phyloP scores from a whole-genome alignment of 2,888 invertebrate species.

The Aleiodes testaceus region DNA sequence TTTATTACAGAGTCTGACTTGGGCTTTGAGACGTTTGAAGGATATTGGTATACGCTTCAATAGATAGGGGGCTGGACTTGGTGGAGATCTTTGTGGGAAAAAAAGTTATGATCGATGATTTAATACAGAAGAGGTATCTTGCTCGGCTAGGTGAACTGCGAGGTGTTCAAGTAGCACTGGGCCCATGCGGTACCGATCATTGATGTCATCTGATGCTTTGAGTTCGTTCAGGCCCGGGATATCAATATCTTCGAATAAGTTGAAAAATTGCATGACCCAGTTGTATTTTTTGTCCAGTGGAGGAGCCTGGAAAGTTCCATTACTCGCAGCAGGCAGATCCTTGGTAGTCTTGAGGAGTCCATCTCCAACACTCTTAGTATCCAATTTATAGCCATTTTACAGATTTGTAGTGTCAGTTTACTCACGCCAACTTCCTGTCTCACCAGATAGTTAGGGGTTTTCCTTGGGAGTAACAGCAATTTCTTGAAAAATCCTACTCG shows the following conservation, averaged over 20 bases:
- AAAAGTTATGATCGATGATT: background rate
- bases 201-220: background rate
- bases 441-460: background rate
- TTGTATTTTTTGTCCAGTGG: background rate
- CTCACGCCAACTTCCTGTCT: background rate
- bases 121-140: background rate
- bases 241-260: background rate
- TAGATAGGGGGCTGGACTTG: background rate
- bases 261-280: background rate
- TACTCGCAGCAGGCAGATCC: background rate
- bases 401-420: constrained; percentile 6
- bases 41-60: background rate
- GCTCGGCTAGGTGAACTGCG: background rate
- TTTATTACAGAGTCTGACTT: background rate
- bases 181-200: background rate
- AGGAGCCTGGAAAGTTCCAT: background rate
- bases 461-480: background rate
- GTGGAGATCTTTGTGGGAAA: background rate
- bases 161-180: background rate
- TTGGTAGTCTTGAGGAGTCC: background rate
- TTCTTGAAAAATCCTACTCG: background rate
- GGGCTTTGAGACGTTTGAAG: background rate
- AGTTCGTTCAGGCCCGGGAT: background rate
- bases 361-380: background rate
- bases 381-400: background rate